A percentile compares a stretch with the other conserved stretches of the same genome.
Conservation (phyloP, 2,797 vertebrate species). For the Threskiornis aethiopicus region DNA sequence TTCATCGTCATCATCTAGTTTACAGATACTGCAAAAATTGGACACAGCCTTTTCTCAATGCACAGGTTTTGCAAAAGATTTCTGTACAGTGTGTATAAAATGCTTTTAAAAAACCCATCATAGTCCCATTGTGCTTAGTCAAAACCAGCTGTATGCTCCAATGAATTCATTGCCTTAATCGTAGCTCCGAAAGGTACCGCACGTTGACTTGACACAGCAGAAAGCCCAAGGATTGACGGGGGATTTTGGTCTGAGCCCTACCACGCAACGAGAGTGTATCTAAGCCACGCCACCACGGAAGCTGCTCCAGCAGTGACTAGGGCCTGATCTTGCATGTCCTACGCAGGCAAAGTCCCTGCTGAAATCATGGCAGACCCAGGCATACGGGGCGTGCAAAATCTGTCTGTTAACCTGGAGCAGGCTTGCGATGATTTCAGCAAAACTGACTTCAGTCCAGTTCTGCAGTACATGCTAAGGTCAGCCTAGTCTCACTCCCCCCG, state of each 20-base stretch:
- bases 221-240: slow-evolving; percentile 62
- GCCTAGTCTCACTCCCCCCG: not conserved
- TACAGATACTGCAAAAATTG: slow-evolving; percentile 71
- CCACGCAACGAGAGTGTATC: not conserved
- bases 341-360: not conserved
- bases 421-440: slow-evolving; percentile 40
- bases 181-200: slow-evolving; percentile 51
- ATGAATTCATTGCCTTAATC: slow-evolving; percentile 58
- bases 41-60: slow-evolving; percentile 71
- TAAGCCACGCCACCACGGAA: slow-evolving; percentile 12
- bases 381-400: not conserved
- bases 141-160: slow-evolving; percentile 71
- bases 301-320: not conserved
- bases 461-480: not conserved
- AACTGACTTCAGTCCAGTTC: not conserved
- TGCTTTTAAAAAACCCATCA: slow-evolving; percentile 65
- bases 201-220: slow-evolving; percentile 54
- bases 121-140: slow-evolving; percentile 79
- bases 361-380: not conserved
- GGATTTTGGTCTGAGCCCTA: slow-evolving; percentile 36
- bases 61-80: slow-evolving; percentile 78
- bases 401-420: slow-evolving; percentile 12
- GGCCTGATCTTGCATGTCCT: not conserved
- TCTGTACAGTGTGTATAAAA: slow-evolving; percentile 82
- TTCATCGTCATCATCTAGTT: slow-evolving; percentile 54